Evolutionary conservation across 1,140 invertebrate genomes (phyloP).

Genomic region (Tetranychus cinnabarinus): DNA sequence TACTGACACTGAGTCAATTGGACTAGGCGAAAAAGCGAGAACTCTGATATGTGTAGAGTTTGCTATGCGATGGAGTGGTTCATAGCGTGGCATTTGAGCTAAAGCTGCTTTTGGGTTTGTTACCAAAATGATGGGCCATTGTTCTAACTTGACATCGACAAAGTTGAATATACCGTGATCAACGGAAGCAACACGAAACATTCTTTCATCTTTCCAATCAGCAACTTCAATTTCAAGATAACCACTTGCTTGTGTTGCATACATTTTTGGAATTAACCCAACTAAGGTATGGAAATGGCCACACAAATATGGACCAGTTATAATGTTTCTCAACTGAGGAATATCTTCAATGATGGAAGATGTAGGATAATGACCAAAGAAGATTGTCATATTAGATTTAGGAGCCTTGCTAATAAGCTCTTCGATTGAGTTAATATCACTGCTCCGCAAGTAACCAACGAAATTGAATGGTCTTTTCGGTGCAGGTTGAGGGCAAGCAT

Average conservation of each 20-base stretch:
- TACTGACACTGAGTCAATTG: constrained; percentile 31
- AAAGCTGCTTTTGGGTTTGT: constrained; percentile 67
- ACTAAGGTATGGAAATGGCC: constrained; percentile 69
- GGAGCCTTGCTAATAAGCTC: not conserved
- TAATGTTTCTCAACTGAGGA: constrained; percentile 27
- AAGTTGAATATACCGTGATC: constrained; percentile 80
- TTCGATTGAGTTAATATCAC: constrained; percentile 11
- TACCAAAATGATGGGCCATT: constrained; percentile 57
- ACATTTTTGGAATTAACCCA: constrained; percentile 56
- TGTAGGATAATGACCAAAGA: constrained; percentile 83
- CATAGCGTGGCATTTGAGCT: constrained; percentile 41
- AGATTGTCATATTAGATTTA: constrained; percentile 28
- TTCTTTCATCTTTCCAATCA: constrained; percentile 78
- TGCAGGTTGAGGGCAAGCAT: constrained; percentile 66
- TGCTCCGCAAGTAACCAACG: constrained; percentile 42
- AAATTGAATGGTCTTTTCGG: constrained; percentile 74
- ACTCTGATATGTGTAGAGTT: constrained; percentile 55
- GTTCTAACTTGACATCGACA: constrained; percentile 42
- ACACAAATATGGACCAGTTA: constrained; percentile 54
- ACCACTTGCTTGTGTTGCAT: constrained; percentile 62
- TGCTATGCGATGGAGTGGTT: constrained; percentile 38
- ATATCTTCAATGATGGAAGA: constrained; percentile 48
- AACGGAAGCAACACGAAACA: constrained; percentile 55
- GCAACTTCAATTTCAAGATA: constrained; percentile 67
- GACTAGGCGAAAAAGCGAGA: constrained; percentile 12